These are phyloP conservation scores for Drosophila fungiperda DNA, from an alignment of 2,888 invertebrate genomes.

Conservation along the genomic window DNA sequence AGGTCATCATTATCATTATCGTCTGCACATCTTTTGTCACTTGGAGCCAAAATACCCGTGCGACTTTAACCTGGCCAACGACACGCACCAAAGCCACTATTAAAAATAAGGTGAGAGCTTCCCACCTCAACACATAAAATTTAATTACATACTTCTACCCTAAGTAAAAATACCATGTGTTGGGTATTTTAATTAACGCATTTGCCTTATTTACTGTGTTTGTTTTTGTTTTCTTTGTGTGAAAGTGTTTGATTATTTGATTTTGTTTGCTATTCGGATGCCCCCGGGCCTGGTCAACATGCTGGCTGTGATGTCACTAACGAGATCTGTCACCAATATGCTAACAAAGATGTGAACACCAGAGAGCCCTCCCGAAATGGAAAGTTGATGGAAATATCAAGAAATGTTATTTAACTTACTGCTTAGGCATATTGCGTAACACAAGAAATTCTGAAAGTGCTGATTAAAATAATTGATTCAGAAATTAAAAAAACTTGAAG, in stretches of 20 bases:
- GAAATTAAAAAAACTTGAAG: not conserved
- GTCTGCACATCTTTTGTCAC: constrained; percentile 10
- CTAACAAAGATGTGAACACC: constrained; percentile 24
- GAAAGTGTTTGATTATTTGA: constrained; percentile 68
- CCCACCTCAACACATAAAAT: constrained; percentile 47
- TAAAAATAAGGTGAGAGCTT: constrained; percentile 57
- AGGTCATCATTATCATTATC: constrained; percentile 32
- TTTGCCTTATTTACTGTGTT: constrained; percentile 3
- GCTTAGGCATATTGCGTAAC: constrained; percentile 60
- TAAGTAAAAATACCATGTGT: constrained; percentile 12
- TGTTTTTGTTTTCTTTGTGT: constrained; percentile 52
- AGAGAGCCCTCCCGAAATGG: constrained; percentile 28
- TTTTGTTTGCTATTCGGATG: constrained; percentile 15
- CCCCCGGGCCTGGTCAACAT: constrained; percentile 22
- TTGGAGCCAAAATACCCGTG: constrained; percentile 27
- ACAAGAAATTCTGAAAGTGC: constrained; percentile 48
- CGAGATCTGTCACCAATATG: constrained; percentile 23
- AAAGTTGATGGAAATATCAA: constrained; percentile 29
- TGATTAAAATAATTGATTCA: constrained; percentile 37
- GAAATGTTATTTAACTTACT: constrained; percentile 68
- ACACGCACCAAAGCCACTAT: constrained; percentile 25
- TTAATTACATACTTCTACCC: constrained; percentile 65
- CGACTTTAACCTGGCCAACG: constrained; percentile 37
- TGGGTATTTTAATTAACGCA: constrained; percentile 20
- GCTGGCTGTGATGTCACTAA: constrained; percentile 52